A percentile compares a stretch with the other conserved stretches of the same genome.
Conservation (phyloP, 2,888 invertebrate genomes). For the Mellilla xanthometata region DNA sequence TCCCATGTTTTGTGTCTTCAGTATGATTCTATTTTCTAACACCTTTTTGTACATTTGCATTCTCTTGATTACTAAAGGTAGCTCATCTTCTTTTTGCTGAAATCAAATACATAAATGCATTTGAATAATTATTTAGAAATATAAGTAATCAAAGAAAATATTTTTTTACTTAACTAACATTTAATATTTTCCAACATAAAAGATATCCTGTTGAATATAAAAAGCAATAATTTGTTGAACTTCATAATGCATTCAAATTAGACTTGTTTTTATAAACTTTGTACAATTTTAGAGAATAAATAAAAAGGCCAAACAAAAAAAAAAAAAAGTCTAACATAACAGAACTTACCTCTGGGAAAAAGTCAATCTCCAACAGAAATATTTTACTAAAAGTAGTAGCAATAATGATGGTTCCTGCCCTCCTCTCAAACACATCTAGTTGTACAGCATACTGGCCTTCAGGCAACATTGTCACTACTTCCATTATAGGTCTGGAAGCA, state of each 20-base stretch:
- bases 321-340: no score
- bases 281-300: no score
- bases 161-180: background rate
- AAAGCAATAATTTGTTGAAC: no score
- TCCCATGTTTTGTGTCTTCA: constrained; percentile 24
- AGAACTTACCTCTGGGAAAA: constrained; percentile 66
- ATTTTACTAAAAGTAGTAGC: constrained; percentile 62
- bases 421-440: constrained; percentile 63
- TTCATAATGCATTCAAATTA: no score
- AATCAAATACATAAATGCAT: constrained; percentile 20
- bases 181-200: no score
- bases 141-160: background rate
- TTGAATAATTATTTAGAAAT: background rate
- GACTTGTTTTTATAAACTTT: no score
- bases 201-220: background rate
- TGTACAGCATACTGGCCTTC: constrained; percentile 62
- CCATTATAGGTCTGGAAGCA: constrained; percentile 52
- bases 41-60: constrained; percentile 59
- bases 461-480: constrained; percentile 51
- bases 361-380: constrained; percentile 53
- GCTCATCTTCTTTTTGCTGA: constrained; percentile 52
- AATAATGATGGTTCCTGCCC: constrained; percentile 58
- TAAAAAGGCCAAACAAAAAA: no score
- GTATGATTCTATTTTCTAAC: constrained; percentile 50
- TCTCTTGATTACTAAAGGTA: constrained; percentile 45